These are phyloP conservation scores for Machaerirhynchus nigripectus DNA, from an alignment of 2,113 vertebrate species.

Conservation along the genomic window DNA sequence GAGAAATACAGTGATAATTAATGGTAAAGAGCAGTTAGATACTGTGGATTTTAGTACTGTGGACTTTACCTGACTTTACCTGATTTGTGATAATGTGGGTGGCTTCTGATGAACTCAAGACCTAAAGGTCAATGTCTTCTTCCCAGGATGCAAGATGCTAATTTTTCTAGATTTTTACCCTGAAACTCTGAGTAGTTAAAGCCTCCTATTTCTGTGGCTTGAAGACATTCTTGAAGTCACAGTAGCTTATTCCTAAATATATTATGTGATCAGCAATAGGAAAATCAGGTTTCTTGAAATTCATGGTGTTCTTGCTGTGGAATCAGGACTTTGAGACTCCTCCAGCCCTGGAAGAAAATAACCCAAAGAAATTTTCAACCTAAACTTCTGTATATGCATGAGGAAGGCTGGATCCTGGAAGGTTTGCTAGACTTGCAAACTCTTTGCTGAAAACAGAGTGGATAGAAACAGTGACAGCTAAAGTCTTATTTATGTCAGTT, in stretches of 20 bases:
- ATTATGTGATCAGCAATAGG: background rate
- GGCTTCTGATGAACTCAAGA: background rate
- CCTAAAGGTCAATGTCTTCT: background rate
- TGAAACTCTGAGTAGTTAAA: background rate
- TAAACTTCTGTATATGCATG: background rate
- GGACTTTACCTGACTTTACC: background rate
- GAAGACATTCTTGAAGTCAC: background rate
- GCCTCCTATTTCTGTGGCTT: background rate
- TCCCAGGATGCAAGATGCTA: background rate
- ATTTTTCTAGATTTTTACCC: background rate
- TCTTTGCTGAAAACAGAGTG: background rate
- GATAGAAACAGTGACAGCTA: background rate
- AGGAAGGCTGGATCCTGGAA: background rate
- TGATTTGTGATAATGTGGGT: rapidly evolving
- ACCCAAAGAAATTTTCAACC: background rate
- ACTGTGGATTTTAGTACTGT: background rate
- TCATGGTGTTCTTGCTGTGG: background rate
- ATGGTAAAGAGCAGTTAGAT: background rate
- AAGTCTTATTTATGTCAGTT: background rate
- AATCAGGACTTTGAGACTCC: background rate
- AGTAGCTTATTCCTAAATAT: background rate
- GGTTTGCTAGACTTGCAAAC: background rate
- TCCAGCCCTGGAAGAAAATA: background rate
- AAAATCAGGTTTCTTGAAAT: background rate
- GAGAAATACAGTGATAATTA: background rate